phyloP scores from a whole-genome alignment of 1,140 invertebrate genomes.

The Ptiloglossa arizonensis region DNA sequence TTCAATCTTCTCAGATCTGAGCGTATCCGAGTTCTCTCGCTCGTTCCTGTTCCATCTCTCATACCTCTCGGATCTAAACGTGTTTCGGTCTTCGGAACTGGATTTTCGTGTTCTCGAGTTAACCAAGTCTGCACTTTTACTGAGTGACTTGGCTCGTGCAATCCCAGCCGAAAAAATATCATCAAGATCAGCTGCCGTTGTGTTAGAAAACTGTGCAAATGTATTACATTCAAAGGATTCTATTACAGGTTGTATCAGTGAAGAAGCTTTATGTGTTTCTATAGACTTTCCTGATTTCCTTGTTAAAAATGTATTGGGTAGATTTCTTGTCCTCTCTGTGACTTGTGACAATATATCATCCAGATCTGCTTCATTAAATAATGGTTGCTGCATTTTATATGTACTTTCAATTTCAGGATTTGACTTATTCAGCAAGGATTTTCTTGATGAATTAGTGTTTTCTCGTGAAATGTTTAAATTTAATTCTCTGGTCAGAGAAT shows the following conservation, averaged over 20 bases:
- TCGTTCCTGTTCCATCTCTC: constrained; percentile 25
- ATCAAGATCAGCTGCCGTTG: constrained; percentile 55
- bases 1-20: constrained; percentile 34
- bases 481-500: background rate
- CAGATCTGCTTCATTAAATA: constrained; percentile 58
- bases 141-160: constrained; percentile 47
- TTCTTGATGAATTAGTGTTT: background rate
- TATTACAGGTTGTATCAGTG: background rate
- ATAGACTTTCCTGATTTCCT: background rate
- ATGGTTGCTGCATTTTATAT: constrained; percentile 14
- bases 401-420: background rate
- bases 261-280: background rate
- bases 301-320: background rate
- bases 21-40: background rate
- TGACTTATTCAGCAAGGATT: background rate
- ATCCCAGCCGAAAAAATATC: constrained; percentile 68
- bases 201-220: background rate
- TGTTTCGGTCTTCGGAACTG: constrained; percentile 33
- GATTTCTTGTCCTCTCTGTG: constrained; percentile 33
- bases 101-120: background rate
- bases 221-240: background rate
- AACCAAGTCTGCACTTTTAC: background rate
- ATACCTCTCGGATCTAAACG: constrained; percentile 36
- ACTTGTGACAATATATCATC: constrained; percentile 69
- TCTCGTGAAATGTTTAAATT: constrained; percentile 5